Evolutionary conservation across 1,140 invertebrate species (phyloP).

Genomic region (Myzus persicae): DNA sequence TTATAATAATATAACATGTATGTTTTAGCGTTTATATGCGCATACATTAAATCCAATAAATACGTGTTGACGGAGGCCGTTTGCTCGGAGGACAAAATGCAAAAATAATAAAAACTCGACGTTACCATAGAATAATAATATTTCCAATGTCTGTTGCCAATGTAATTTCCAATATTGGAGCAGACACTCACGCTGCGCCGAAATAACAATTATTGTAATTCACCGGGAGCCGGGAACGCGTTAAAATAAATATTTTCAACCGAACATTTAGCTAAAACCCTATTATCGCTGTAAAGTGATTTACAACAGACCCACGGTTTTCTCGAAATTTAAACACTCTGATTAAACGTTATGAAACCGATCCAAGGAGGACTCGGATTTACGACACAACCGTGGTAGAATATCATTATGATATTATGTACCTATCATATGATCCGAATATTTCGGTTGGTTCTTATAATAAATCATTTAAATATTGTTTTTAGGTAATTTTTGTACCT

Average conservation of each 20-base stretch:
- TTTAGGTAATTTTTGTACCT: too few species aligned
- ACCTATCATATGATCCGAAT: too few species aligned
- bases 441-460: too few species aligned
- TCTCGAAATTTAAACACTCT: neutral
- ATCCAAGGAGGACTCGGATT: neutral
- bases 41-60: constrained; percentile 12
- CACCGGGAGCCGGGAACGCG: neutral
- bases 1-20: neutral
- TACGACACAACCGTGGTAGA: neutral
- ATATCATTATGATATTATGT: too few species aligned
- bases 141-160: neutral
- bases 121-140: neutral
- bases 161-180: neutral
- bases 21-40: neutral
- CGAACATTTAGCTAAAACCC: neutral
- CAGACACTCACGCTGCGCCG: neutral
- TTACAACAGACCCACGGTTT: neutral
- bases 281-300: neutral
- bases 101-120: neutral
- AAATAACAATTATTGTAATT: constrained; percentile 16
- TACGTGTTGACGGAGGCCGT: neutral
- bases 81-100: neutral
- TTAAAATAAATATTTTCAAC: neutral
- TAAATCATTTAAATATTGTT: too few species aligned
- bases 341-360: neutral